phyloP scores from a whole-genome alignment of 2,113 vertebrate species.

The Otus sunia region DNA sequence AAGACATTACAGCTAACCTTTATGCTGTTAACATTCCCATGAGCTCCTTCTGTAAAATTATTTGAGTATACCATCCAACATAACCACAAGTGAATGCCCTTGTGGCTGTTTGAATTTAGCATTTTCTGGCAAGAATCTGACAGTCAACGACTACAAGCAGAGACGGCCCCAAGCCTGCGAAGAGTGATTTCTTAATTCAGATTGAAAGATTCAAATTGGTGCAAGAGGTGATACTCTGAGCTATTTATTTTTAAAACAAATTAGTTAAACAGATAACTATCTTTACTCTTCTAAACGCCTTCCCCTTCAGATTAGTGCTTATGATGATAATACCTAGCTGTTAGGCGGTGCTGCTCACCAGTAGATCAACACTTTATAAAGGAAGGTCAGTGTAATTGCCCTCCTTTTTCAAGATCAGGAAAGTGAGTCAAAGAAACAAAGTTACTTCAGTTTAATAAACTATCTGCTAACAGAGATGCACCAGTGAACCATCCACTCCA shows the following conservation, averaged over 20 bases:
- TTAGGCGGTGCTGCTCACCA: not conserved
- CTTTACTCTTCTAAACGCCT: not conserved
- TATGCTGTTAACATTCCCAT: not conserved
- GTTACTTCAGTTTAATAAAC: not conserved
- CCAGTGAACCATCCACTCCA: not conserved
- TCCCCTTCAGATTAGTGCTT: not conserved
- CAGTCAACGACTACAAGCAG: not conserved
- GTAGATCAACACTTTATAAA: not conserved
- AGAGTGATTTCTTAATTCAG: not conserved
- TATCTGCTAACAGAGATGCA: not conserved
- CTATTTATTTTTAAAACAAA: not conserved
- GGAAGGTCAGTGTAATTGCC: not conserved
- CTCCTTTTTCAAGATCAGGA: not conserved
- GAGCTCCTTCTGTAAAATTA: not conserved
- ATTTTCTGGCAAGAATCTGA: not conserved
- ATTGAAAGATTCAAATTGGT: not conserved
- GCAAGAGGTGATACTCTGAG: not conserved
- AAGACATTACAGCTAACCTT: slow-evolving; percentile 5
- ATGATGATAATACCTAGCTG: not conserved
- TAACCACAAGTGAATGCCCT: not conserved
- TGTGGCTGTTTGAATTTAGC: not conserved
- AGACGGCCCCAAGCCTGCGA: not conserved
- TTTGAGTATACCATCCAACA: not conserved
- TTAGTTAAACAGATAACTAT: not conserved
- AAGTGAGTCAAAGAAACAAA: not conserved